Base-by-base conservation (phyloP, 2,113 vertebrate genomes). In the Oryzias woworae region DNA sequence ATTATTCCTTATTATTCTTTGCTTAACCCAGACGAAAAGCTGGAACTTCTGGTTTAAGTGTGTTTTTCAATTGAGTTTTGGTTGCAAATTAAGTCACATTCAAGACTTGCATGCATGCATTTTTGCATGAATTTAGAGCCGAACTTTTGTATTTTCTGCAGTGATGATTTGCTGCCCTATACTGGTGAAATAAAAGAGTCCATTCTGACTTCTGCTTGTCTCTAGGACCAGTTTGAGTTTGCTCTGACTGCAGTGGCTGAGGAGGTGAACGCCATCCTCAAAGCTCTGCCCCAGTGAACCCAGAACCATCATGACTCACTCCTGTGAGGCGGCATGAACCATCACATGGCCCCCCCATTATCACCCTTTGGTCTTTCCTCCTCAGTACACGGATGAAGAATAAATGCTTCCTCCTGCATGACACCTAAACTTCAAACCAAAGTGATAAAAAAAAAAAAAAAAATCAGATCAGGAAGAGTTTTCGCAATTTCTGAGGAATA, bases 151-250 rank as follows among this genome's bases (percentile, higher is more conserved):
- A 3, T 4, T 17, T 4, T 24, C 6, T 36, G 36, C 8, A 36
- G 36, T 36, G 10, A 36, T 36, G 36, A 36, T 36, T 3, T 36
- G 36, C 36, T 36, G 36, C 36, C 36, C 10, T 36, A 2, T 36
- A 10, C 36, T 36, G 8, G 44, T 14, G 44, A 46, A 46, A 14
- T 4, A 46, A 1, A 46, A 0, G 16, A 47, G 45, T 17, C 7
- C 4, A 18, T 4, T 8, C 4, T 17, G 10, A 28, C 15, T 17
- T 16, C 1, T 47, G 15, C 0, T 22, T 14, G 1, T 87, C 72
- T 8, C 0, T 89, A 99, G 97, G 96, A 97, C 87, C 97, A 99
- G 92, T 99, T 99, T 88, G 96, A 99, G 89, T 99, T 99, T 41
- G 96, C 94, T 1, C 75, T 99, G 92, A 99, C 97, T 0, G 95